Base-by-base conservation (phyloP, 1,140 invertebrate genomes). In the Cepaea nemoralis region DNA sequence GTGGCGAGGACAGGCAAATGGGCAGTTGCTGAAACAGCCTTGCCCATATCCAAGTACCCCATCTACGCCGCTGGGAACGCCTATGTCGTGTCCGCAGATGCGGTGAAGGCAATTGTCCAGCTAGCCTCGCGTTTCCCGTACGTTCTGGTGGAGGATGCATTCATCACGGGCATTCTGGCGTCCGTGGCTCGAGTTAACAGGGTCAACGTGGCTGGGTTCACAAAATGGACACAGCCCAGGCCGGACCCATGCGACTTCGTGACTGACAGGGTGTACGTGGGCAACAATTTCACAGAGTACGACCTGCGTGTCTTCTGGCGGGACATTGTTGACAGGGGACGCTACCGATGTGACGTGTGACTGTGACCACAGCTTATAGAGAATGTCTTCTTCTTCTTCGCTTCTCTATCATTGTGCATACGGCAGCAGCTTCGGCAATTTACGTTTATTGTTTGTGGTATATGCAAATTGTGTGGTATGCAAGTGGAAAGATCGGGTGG, bases 61-160 rank as follows among this genome's bases (percentile, higher is more conserved):
- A 83, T 86, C 22, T 90, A 90, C 80, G 81, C 83, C 35, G 81
- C 83, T 16, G 89, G 88, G 31, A 88, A 88, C 45, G 82, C 86
- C 6, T 91, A 91, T 74, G 85, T 89, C 39, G 83, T 90, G 14
- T 86, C 86, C n/a, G 71, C 45, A 24, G 86, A 87, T 63, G 83
- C 87, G 31, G 85, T 83, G 2, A 22, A 35, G 12, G 82, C 82
- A 66, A 75, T 89, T 35, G 83, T 87, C 48, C 81, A 86, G 37
- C 75, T 83, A 19, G 86, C 87, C 0, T 82, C 87, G 33, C 86
- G 83, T 63, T 83, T 90, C 75, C 84, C 79, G 0, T 86, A 86
- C 50, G 82, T 91, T 19, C 83, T 82, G 1, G 85, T 93, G 73
- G 92, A 93, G 80, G 92, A 93, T 71, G 91, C 90, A 0, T 92